These are phyloP conservation scores for Acanthosepion esculentum DNA, from an alignment of 2,888 invertebrate species.

Conservation along the genomic window DNA sequence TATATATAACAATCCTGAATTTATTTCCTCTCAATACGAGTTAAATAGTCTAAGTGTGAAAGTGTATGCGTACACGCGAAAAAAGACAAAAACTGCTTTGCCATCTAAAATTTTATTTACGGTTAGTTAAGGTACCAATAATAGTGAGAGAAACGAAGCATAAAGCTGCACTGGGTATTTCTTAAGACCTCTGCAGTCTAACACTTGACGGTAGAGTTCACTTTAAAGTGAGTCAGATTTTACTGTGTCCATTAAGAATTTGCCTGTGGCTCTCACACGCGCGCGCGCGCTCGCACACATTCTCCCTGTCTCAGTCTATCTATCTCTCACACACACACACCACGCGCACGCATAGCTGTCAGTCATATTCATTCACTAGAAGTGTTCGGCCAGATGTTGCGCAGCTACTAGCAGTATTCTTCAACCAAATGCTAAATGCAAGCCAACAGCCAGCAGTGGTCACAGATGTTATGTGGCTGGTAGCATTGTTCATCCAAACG, in stretches of 20 bases:
- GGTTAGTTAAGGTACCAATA: background rate
- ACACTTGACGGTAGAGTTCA: constrained; percentile 15
- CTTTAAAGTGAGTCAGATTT: background rate
- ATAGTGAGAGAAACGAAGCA: background rate
- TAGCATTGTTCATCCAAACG: background rate
- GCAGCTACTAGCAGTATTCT: background rate
- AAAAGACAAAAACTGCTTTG: background rate
- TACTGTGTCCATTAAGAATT: background rate
- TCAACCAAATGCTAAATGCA: background rate
- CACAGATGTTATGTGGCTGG: constrained; percentile 12
- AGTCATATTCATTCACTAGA: background rate
- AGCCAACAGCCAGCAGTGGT: constrained; percentile 33
- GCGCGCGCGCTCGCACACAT: background rate
- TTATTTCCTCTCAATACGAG: too few relatives aligned
- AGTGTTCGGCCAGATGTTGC: constrained; percentile 1
- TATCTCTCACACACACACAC: background rate
- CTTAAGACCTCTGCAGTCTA: background rate
- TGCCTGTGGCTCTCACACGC: background rate
- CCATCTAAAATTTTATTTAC: background rate
- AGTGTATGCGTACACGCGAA: background rate
- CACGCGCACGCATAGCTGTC: background rate
- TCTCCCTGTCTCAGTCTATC: too few relatives aligned
- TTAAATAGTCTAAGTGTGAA: background rate
- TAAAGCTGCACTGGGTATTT: background rate
- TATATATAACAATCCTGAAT: too few relatives aligned